Base-by-base conservation (phyloP, 2,113 vertebrate genomes). In the Eclectus roratus region DNA sequence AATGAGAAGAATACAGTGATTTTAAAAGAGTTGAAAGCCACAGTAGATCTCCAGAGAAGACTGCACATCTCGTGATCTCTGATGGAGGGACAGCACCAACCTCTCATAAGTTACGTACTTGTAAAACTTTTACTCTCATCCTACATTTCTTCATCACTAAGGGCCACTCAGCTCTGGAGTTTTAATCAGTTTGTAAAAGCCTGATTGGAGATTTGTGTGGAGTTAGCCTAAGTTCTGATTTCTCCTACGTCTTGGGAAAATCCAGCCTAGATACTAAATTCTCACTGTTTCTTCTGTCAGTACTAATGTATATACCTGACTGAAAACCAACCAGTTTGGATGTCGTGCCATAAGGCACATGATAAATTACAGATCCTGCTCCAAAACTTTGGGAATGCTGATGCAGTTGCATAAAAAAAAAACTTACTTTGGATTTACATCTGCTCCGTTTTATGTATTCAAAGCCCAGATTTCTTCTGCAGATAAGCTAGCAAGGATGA, bases 301-400 rank as follows among this genome's bases (percentile, higher is more conserved):
- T 41, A 28, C 11, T 69, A 18, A 27, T 43, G 18, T 47, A 23
- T 37, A 12, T 33, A 68, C 35, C 35, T 53, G n/a, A 76, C 17
- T 72, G 66, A 72, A 72, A 76, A 82, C 3, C 35, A 71, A 12
- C n/a, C 44, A 69, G 52, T 44, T 88, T 39, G 6, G 8, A 50
- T 0, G 0, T 31, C n/a, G 27, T 72, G 14, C 71, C 3, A 1
- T 71, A 50, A 90, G 63, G 49, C 27, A 53, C 39, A 9, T 23
- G 43, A 18, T 85, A 66, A 76, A 31, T 77, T 72, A 64, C 3
- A 83, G 31, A 64, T 23, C 19, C 9, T 28, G 27, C 49, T 85
- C 46, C 39, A 53, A 27, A 93, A 11, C 17, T 33, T 63, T 49
- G 39, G n/a, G 44, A 78, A 9, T 47, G 53, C 17, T 89, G 43